Evolutionary conservation across 2,113 vertebrate genomes (phyloP).

Genomic region (Pithys albifrons): DNA sequence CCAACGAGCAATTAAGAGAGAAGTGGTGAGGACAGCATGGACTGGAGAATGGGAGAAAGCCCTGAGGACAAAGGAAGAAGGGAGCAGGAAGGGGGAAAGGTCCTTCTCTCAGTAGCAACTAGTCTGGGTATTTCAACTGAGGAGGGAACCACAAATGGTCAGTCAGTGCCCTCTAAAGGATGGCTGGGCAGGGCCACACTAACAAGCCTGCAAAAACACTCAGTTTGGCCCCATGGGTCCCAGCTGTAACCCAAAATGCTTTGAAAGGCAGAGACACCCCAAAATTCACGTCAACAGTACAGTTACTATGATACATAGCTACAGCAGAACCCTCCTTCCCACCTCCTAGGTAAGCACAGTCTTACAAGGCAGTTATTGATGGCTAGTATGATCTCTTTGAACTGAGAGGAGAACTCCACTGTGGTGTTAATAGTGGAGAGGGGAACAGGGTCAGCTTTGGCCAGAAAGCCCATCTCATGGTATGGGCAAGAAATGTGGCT

Average conservation of each 20-base stretch:
- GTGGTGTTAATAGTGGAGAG: neutral
- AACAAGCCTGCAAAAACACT: neutral
- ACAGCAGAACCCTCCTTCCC: neutral
- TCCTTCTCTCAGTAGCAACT: neutral
- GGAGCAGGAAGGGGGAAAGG: neutral
- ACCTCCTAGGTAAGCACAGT: neutral
- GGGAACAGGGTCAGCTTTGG: neutral
- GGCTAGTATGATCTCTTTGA: neutral
- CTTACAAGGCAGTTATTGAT: neutral
- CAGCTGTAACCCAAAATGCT: neutral
- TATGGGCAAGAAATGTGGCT: neutral
- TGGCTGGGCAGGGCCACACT: accelerated
- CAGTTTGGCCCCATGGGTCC: neutral
- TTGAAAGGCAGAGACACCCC: neutral
- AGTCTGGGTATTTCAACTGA: neutral
- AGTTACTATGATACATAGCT: neutral
- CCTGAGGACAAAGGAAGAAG: neutral
- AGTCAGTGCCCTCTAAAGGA: constrained; percentile 53
- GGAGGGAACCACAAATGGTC: neutral
- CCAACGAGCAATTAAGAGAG: neutral
- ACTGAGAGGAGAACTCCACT: neutral
- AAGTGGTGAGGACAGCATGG: neutral
- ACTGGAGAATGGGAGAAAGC: neutral
- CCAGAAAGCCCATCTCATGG: neutral
- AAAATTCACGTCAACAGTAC: neutral